These are phyloP conservation scores for Seira ritae DNA, from an alignment of 2,888 invertebrate genomes.

Conservation along the genomic window DNA sequence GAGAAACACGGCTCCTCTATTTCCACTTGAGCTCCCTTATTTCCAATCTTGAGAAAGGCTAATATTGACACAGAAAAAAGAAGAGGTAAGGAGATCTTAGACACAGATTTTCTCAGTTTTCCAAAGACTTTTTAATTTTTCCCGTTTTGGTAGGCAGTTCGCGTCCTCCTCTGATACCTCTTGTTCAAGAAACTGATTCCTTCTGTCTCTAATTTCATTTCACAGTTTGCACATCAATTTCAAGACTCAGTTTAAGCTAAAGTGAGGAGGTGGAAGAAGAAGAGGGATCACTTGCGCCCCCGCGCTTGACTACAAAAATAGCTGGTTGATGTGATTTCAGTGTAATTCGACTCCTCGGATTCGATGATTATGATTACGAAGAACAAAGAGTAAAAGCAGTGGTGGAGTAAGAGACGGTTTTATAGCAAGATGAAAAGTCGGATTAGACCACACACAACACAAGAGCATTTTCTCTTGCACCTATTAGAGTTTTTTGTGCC, in stretches of 20 bases:
- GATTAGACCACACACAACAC: too few relatives aligned
- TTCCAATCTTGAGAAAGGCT: constrained; percentile 58
- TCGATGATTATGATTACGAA: neutral
- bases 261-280: neutral
- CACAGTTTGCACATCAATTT: constrained; percentile 60
- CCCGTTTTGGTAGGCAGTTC: constrained; percentile 4
- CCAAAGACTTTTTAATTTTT: neutral
- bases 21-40: constrained; percentile 58
- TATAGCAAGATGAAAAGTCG: too few relatives aligned
- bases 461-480: too few relatives aligned
- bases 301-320: neutral
- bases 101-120: too few relatives aligned
- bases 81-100: constrained; percentile 27
- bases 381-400: neutral
- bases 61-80: constrained; percentile 52
- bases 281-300: neutral
- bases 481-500: too few relatives aligned
- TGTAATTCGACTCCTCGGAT: constrained; percentile 4
- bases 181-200: constrained; percentile 19
- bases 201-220: constrained; percentile 51
- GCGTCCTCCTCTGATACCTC: too few relatives aligned
- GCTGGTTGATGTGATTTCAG: neutral
- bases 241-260: neutral
- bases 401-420: neutral
- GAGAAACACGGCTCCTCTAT: constrained; percentile 19